phyloP scores from a whole-genome alignment of 30 jellyfish, hydroid and myxozoan species.

The Aurelia sp. region DNA sequence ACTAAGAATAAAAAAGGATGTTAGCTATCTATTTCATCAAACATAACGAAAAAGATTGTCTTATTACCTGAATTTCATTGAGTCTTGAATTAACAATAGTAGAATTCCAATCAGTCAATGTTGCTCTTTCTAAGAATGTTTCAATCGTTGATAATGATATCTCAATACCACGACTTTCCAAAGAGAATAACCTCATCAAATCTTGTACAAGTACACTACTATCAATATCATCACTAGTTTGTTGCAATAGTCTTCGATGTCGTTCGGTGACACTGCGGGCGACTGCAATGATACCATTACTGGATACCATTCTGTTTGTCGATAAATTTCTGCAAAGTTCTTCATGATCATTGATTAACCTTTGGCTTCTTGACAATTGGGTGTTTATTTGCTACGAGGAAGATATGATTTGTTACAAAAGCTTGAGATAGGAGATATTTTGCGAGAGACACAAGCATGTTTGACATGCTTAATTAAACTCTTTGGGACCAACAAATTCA shows the following conservation, averaged over 20 bases:
- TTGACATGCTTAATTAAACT: too few species aligned
- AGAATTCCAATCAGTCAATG: slow-evolving; percentile 43
- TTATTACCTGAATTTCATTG: slow-evolving; percentile 49
- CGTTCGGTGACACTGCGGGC: slow-evolving; percentile 24
- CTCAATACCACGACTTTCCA: slow-evolving; percentile 31
- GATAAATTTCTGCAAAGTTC: slow-evolving; percentile 13
- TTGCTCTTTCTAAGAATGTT: slow-evolving; percentile 14
- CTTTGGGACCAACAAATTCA: too few species aligned
- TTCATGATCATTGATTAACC: background rate
- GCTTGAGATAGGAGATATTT: too few species aligned
- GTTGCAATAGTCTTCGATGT: slow-evolving; percentile 10
- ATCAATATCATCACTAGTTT: slow-evolving; percentile 27
- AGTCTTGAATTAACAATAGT: slow-evolving; percentile 29
- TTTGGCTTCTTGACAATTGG: slow-evolving; percentile 1
- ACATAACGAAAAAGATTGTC: too few species aligned
- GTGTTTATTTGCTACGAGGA: slow-evolving; percentile 10
- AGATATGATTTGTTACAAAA: too few species aligned
- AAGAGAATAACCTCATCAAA: slow-evolving; percentile 17
- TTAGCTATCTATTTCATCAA: too few species aligned
- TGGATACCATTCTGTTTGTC: slow-evolving; percentile 13
- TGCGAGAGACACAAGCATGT: too few species aligned
- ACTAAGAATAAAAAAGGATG: too few species aligned
- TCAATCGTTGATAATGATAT: slow-evolving; percentile 40
- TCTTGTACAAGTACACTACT: slow-evolving; percentile 9
- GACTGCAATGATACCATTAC: background rate